Percentiles rank a stretch among this genome's conserved stretches.
Conservation (phyloP, 2,888 invertebrate species). For the Sarcophaga carnaria region DNA sequence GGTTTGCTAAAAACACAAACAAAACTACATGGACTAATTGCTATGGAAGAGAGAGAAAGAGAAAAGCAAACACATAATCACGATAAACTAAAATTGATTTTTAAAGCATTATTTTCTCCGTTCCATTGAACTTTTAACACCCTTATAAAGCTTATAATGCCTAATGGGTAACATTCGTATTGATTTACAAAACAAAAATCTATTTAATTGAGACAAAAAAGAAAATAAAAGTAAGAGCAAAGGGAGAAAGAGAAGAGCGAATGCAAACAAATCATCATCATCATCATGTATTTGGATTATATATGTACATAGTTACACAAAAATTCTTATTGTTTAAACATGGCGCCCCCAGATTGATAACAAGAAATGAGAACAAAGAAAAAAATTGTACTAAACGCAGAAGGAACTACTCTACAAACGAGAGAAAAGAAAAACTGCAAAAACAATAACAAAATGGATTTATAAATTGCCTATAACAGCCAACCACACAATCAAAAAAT, state of each 20-base stretch:
- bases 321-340: constrained; percentile 49
- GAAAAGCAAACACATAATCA: background rate
- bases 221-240: background rate
- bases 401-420: background rate
- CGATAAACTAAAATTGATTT: background rate
- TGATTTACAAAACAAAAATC: constrained; percentile 20
- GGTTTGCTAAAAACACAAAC: too few species aligned
- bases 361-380: constrained; percentile 1
- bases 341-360: constrained; percentile 57
- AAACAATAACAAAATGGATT: constrained; percentile 14
- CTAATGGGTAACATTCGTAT: background rate
- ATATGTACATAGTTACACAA: background rate
- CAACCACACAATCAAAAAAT: background rate
- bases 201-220: constrained; percentile 1
- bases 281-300: background rate
- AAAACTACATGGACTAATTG: too few species aligned
- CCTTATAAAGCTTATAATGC: constrained; percentile 5
- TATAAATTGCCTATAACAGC: constrained; percentile 17
- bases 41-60: background rate
- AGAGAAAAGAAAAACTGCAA: background rate
- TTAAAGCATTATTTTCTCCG: background rate
- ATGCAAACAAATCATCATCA: background rate
- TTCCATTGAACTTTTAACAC: constrained; percentile 5
- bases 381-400: background rate
- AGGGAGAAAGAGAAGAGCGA: background rate